A percentile compares a stretch with the other conserved stretches of the same genome.
Conservation (phyloP, 2,797 vertebrate genomes). For the Falco peregrinus region DNA sequence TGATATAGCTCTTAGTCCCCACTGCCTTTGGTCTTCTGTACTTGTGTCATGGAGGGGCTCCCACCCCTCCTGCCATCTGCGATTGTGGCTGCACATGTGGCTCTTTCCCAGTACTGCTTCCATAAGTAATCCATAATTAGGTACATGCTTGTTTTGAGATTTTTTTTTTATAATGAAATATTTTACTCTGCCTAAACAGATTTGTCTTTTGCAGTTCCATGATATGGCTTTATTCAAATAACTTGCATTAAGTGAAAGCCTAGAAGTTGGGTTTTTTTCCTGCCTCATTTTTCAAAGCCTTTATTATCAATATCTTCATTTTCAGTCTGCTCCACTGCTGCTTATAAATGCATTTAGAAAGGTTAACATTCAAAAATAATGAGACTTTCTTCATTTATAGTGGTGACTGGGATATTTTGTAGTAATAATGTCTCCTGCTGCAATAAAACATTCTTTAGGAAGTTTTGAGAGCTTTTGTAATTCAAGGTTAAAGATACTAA, state of each 20-base stretch:
- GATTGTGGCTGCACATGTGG: fast-evolving
- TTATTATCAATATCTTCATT: background rate
- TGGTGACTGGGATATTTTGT: background rate
- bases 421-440: background rate
- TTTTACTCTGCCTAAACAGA: background rate
- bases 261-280: background rate
- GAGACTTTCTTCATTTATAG: background rate
- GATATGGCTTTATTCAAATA: background rate
- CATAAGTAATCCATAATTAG: background rate
- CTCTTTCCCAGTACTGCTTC: background rate
- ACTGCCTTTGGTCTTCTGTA: background rate
- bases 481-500: conserved; percentile 31
- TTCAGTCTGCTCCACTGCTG: background rate
- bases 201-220: background rate
- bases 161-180: background rate
- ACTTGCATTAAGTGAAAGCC: background rate
- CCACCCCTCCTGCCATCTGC: background rate
- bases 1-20: background rate
- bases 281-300: background rate
- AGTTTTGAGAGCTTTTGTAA: background rate
- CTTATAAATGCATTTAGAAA: conserved; percentile 25
- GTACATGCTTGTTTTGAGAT: background rate
- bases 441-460: background rate
- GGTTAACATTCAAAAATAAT: conserved; percentile 30
- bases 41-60: background rate